Conservation (phyloP, 2,797 vertebrate species). For the Gambusia yucatana region DNA sequence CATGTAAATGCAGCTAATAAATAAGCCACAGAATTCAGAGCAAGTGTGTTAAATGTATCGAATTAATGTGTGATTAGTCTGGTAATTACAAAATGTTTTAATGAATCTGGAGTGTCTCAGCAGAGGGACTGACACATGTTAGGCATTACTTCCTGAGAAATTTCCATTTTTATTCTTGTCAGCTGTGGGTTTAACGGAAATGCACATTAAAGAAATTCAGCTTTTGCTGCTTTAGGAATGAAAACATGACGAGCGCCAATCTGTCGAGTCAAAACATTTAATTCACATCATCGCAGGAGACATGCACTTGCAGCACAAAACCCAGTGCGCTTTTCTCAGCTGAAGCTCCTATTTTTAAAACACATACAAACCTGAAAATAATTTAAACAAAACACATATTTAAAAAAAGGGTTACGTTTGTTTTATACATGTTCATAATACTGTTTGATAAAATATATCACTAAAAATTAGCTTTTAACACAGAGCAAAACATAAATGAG, state of each 20-base stretch:
- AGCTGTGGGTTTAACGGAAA: constrained; percentile 20
- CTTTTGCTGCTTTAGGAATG: constrained; percentile 37
- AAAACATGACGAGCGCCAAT: constrained; percentile 37
- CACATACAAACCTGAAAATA: constrained; percentile 74
- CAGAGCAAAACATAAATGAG: constrained; percentile 71
- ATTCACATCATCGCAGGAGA: constrained; percentile 71
- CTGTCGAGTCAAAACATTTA: constrained; percentile 75
- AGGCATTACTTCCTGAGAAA: constrained; percentile 8
- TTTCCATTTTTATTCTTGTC: constrained; percentile 12
- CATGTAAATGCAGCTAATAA: constrained; percentile 26
- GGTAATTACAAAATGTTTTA: constrained; percentile 31
- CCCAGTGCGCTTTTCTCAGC: constrained; percentile 53
- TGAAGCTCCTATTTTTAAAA: constrained; percentile 60
- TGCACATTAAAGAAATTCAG: constrained; percentile 23
- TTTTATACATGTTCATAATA: constrained; percentile 72
- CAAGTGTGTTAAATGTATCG: constrained; percentile 16
- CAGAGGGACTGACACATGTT: constrained; percentile 16
- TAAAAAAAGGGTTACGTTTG: constrained; percentile 65
- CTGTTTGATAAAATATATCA: constrained; percentile 67
- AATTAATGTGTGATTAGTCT: constrained; percentile 35
- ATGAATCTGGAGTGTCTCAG: constrained; percentile 27
- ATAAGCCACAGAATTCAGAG: constrained; percentile 25
- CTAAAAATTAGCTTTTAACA: constrained; percentile 70
- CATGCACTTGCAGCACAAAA: constrained; percentile 74
- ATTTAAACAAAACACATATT: constrained; percentile 70